Conservation (phyloP, 2,113 vertebrate genomes). For the Callipepla squamata region DNA sequence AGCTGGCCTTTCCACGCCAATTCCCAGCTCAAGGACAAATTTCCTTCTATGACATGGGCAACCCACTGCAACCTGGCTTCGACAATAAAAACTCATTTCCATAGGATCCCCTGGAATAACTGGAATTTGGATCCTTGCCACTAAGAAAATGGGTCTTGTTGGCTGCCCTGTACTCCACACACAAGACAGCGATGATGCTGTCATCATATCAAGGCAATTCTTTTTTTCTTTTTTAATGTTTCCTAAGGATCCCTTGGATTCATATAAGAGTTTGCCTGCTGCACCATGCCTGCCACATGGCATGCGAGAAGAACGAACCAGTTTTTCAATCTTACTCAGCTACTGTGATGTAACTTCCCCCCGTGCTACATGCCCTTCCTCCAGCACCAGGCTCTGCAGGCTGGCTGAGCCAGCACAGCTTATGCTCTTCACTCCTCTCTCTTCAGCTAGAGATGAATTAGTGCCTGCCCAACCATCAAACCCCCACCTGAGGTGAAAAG, state of each 20-base stretch:
- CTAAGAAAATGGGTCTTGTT: not conserved
- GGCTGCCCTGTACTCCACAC: not conserved
- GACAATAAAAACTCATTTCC: not conserved
- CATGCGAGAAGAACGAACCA: not conserved
- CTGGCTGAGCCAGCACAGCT: not conserved
- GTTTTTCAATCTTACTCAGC: constrained; percentile 25
- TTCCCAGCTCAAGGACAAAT: not conserved
- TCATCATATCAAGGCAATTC: not conserved
- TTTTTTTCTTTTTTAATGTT: no score
- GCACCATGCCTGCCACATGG: not conserved
- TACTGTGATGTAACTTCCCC: constrained; percentile 30
- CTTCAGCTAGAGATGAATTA: not conserved
- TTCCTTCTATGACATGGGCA: not conserved
- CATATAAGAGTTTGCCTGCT: not conserved
- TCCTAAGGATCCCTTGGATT: not conserved
- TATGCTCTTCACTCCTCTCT: not conserved
- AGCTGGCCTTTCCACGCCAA: not conserved
- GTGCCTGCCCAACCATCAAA: not conserved
- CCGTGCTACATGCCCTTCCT: not conserved
- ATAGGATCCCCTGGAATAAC: not conserved
- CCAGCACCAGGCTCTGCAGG: accelerated
- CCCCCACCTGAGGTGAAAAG: not conserved
- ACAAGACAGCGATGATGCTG: not conserved
- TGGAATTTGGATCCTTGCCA: not conserved
- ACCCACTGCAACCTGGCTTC: not conserved